Base-by-base conservation (phyloP, 1,140 invertebrate genomes). In the Phymorhynchus buccinoides region DNA sequence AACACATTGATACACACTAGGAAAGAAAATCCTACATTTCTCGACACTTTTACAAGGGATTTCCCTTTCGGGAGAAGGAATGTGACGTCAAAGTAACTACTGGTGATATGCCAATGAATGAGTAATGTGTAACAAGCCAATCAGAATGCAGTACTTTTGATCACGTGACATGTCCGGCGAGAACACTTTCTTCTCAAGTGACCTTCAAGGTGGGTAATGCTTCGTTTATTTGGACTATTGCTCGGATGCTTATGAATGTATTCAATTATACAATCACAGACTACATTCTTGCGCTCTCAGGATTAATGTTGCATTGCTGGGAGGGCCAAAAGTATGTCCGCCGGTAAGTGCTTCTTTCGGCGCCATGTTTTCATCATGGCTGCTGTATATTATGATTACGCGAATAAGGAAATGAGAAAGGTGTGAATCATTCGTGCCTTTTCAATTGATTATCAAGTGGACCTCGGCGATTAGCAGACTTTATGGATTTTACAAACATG, bases 121-220 rank as follows among this genome's bases (percentile, higher is more conserved):
- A 84, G 78, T 84, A 84, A 84, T 84, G 77, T 79, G 48, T 68
- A 18, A 66, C 35, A 85, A 85, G 80, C 85, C 85, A 85, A 85
- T 85, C 85, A 81, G 56, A 81, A 68, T 56, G 71, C 41, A 82
- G 85, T 75, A 80, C 80, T 66, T 73, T 85, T 81, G 62, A 48
- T 85, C 85, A 85, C 80, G 56, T 85, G 85, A 85, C 80, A 81
- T 62, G 37, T 77, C 71, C 79, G 77, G 71, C 35, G 73, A 75
- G 85, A 77, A 80, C 68, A 82, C 42, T 77, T 83, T 62, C 35
- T 73, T 52, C 85, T 81, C 41, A 37, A 62, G 62, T 82, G 85
- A 85, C 85, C 80, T 81, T 85, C 73, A 81, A 85, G 85, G 85
- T 85, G 68, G 80, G 85, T 75, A 82, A 37, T 85, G 48, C 52